phyloP scores from a whole-genome alignment of 2,797 vertebrate genomes.

The Falco peregrinus region DNA sequence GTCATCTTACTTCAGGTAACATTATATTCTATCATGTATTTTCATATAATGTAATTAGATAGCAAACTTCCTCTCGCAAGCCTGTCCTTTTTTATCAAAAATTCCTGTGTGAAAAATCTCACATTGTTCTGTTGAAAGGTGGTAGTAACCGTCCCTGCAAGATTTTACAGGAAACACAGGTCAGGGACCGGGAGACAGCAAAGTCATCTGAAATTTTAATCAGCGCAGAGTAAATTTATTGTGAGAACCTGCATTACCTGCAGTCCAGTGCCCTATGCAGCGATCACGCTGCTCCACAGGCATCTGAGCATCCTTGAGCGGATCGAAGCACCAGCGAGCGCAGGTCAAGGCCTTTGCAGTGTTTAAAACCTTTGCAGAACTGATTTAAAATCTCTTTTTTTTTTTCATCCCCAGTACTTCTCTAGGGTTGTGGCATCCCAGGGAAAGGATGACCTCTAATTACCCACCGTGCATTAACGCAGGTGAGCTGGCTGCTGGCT shows the following conservation, averaged over 20 bases:
- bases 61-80: constrained; percentile 3
- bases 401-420: background rate
- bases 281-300: background rate
- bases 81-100: background rate
- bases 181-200: background rate
- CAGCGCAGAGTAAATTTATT: background rate
- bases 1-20: constrained; percentile 67
- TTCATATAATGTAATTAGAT: constrained; percentile 2
- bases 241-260: background rate
- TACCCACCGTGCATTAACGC: accelerated
- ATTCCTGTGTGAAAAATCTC: background rate
- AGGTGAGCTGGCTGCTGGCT: background rate
- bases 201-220: background rate
- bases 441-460: background rate
- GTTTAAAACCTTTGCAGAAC: background rate
- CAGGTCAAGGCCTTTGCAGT: background rate
- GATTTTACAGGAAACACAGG: background rate
- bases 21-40: background rate
- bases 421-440: background rate
- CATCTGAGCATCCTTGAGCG: background rate
- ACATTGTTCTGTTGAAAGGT: accelerated
- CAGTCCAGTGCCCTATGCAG: background rate
- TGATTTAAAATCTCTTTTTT: background rate
- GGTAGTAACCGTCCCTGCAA: background rate
- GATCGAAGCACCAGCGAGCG: accelerated